phyloP scores from a whole-genome alignment of 92 coral and sea anemone species.

The Parazoanthus atlanticus region DNA sequence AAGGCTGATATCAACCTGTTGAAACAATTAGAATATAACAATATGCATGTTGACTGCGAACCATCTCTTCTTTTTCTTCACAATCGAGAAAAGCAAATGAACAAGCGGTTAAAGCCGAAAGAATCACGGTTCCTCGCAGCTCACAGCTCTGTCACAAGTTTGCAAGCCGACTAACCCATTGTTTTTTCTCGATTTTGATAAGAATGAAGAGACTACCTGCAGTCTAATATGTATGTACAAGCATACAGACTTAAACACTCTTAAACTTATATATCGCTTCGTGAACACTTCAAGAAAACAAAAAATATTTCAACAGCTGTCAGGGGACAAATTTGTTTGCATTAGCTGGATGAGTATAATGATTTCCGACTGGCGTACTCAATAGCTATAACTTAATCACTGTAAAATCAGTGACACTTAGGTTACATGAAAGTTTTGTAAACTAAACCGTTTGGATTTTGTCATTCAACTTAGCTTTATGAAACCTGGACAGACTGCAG shows the following conservation, averaged over 20 bases:
- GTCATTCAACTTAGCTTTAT: background rate
- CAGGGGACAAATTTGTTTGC: background rate
- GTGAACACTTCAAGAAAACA: background rate
- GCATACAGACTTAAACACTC: too few species aligned
- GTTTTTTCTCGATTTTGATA: too few species aligned
- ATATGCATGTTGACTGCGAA: too few species aligned
- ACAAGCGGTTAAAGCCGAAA: too few species aligned
- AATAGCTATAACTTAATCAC: background rate
- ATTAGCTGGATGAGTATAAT: background rate
- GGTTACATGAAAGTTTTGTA: background rate
- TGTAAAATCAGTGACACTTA: background rate
- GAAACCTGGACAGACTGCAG: background rate
- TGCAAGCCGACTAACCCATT: too few species aligned
- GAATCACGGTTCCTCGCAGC: too few species aligned
- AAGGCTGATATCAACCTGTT: slow-evolving; percentile 81
- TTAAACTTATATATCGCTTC: too few species aligned
- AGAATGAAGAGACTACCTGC: too few species aligned
- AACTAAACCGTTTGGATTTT: background rate
- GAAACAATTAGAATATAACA: background rate
- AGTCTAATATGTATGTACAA: too few species aligned
- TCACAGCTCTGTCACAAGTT: too few species aligned
- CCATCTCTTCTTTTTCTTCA: too few species aligned
- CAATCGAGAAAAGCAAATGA: too few species aligned
- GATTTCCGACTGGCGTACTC: background rate
- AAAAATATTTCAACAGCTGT: background rate